Percentiles rank a stretch among this genome's conserved stretches.
These are phyloP conservation scores for Sitobion miscanthi DNA, from an alignment of 1,140 invertebrate genomes.

Conservation along the genomic window DNA sequence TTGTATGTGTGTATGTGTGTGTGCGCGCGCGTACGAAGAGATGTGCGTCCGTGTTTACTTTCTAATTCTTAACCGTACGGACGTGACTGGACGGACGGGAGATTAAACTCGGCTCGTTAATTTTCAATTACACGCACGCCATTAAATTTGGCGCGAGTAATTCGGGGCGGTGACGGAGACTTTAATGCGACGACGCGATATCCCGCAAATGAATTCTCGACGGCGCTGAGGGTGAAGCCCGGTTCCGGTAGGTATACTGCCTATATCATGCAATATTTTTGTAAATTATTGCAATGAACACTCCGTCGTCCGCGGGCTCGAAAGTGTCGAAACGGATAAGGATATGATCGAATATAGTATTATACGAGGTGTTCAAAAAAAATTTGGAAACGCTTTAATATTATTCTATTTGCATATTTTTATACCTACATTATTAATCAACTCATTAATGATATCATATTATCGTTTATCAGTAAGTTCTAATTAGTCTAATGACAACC, in stretches of 20 bases:
- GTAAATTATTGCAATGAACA: background rate
- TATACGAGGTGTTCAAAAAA: too few relatives aligned
- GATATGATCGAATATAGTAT: background rate
- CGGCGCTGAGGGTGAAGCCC: background rate
- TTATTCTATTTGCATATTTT: too few relatives aligned
- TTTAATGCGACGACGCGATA: background rate
- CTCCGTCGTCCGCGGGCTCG: too few relatives aligned
- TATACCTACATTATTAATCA: too few relatives aligned
- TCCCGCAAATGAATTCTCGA: background rate
- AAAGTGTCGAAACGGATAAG: background rate
- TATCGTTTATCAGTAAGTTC: too few relatives aligned
- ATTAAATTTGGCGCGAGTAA: background rate
- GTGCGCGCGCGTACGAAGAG: conserved; percentile 8
- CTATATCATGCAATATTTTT: background rate
- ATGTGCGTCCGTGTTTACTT: conserved; percentile 53
- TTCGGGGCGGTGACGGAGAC: background rate
- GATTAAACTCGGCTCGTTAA: conserved; percentile 40
- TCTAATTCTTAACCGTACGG: conserved; percentile 43
- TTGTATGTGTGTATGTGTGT: background rate
- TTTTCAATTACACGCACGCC: conserved; percentile 41
- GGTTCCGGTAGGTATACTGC: background rate
- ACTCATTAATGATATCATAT: too few relatives aligned
- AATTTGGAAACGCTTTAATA: too few relatives aligned
- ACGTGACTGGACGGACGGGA: conserved; percentile 35
- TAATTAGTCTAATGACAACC: too few relatives aligned